phyloP scores from a whole-genome alignment of 2,113 vertebrate genomes.

The Phodopus roborovskii region DNA sequence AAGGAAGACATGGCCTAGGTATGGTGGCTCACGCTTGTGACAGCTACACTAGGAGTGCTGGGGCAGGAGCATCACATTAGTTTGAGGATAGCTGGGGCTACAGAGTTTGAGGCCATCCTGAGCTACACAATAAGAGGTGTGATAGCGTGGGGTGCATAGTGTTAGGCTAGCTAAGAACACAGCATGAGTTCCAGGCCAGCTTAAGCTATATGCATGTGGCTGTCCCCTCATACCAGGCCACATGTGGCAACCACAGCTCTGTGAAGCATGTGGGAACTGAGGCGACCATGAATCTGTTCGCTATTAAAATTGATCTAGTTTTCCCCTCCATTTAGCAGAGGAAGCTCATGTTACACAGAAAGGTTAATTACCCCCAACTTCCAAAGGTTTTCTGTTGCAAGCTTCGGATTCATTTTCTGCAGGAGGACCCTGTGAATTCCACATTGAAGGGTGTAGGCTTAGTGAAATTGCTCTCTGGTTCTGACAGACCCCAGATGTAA shows the following conservation, averaged over 20 bases:
- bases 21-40: not conserved
- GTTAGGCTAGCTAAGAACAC: not conserved
- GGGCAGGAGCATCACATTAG: not conserved
- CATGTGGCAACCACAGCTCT: not conserved
- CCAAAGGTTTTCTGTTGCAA: constrained; percentile 52
- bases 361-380: constrained; percentile 63
- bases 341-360: constrained; percentile 65
- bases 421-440: constrained; percentile 27
- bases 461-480: constrained; percentile 22
- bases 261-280: not conserved
- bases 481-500: not conserved
- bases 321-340: constrained; percentile 23
- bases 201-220: not conserved
- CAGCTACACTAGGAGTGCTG: not conserved
- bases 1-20: not conserved
- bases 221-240: not conserved
- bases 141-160: too few relatives aligned
- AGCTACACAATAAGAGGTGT: not conserved
- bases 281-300: constrained; percentile 5
- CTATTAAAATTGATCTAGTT: constrained; percentile 49
- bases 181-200: not conserved
- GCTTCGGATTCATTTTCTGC: constrained; percentile 58
- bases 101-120: not conserved
- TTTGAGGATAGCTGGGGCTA: not conserved
- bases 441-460: constrained; percentile 41